A percentile compares a stretch with the other conserved stretches of the same genome.
These are phyloP conservation scores for Petrocephalus sullivani DNA, from an alignment of 2,797 vertebrate genomes.

Conservation along the genomic window DNA sequence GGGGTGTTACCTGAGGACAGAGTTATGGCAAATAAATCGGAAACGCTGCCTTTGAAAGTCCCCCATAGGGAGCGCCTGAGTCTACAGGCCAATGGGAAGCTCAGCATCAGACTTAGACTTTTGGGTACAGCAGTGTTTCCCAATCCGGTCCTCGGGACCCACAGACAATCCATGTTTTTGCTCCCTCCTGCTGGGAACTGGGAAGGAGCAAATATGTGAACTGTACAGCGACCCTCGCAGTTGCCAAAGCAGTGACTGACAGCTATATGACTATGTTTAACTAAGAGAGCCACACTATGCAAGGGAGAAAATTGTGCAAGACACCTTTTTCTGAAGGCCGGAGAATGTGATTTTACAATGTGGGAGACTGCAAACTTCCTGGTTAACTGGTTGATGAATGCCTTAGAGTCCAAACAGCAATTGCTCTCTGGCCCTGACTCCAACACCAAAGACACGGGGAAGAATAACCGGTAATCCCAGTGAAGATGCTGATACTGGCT, in stretches of 20 bases:
- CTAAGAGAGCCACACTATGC: background rate
- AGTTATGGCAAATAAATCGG: background rate
- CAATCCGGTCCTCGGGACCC: too few species aligned
- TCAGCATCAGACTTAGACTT: background rate
- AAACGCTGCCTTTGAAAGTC: background rate
- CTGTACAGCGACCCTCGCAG: background rate
- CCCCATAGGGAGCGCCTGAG: background rate
- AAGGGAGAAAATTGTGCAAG: background rate
- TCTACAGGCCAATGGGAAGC: background rate
- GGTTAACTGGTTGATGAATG: background rate
- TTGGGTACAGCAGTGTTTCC: background rate
- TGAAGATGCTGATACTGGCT: background rate
- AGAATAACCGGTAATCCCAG: background rate
- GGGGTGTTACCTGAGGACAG: background rate
- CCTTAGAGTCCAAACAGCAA: background rate
- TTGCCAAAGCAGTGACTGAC: background rate
- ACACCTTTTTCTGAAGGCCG: background rate
- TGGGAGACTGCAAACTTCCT: background rate
- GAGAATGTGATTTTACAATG: background rate
- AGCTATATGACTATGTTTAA: background rate
- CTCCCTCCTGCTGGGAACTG: too few species aligned
- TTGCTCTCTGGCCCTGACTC: background rate
- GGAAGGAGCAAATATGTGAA: too few species aligned
- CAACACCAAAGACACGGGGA: background rate
- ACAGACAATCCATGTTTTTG: too few species aligned